These are phyloP conservation scores for Subacronicta megacephala DNA, from an alignment of 2,888 invertebrate genomes.

Conservation along the genomic window DNA sequence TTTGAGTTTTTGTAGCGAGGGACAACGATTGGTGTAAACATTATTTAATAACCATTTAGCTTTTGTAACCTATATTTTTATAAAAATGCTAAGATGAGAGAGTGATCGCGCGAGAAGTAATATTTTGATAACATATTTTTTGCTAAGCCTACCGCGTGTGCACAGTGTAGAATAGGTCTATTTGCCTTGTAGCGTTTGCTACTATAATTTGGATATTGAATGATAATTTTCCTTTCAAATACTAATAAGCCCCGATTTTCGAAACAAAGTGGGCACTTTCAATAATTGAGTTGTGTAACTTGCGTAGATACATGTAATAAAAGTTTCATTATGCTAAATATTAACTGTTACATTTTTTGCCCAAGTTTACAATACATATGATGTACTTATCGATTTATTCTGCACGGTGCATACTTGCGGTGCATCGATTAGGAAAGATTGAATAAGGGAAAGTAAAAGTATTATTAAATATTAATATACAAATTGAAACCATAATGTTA, in stretches of 20 bases:
- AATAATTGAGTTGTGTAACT: not conserved
- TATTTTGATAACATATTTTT: constrained; percentile 65
- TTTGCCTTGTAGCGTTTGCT: not conserved
- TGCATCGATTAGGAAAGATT: not conserved
- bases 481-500: constrained; percentile 9
- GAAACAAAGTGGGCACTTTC: not conserved
- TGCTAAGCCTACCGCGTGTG: constrained; percentile 43
- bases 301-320: too few relatives aligned
- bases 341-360: too few relatives aligned
- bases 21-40: constrained; percentile 10
- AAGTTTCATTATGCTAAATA: too few relatives aligned
- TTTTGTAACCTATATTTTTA: constrained; percentile 53
- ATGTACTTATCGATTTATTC: constrained; percentile 7
- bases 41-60: constrained; percentile 25
- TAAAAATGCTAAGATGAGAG: constrained; percentile 22
- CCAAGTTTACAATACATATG: too few relatives aligned
- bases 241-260: not conserved
- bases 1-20: not conserved
- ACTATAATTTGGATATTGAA: not conserved
- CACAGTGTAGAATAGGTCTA: not conserved
- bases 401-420: constrained; percentile 12
- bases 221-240: not conserved
- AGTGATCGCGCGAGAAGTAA: constrained; percentile 27
- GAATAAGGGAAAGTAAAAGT: constrained; percentile 19
- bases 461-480: constrained; percentile 31